These are phyloP conservation scores for Alligator mississippiensis DNA, from an alignment of 2,113 vertebrate species.

Conservation along the genomic window DNA sequence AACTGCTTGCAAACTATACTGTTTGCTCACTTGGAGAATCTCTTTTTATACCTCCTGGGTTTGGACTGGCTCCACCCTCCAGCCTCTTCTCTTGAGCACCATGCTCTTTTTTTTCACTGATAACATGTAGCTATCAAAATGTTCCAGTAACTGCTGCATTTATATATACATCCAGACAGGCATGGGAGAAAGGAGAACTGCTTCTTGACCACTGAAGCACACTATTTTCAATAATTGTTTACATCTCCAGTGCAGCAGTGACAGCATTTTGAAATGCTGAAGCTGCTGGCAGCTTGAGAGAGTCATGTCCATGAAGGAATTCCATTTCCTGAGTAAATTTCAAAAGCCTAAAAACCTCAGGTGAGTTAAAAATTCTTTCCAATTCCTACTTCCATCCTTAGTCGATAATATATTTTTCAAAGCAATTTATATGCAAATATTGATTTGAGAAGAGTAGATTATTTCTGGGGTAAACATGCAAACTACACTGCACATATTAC, in stretches of 20 bases:
- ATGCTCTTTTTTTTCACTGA: fast-evolving
- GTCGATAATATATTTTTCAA: slow-evolving; percentile 54
- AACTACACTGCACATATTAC: background rate
- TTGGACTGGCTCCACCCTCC: background rate
- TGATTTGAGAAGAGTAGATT: slow-evolving; percentile 60
- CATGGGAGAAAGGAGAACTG: background rate
- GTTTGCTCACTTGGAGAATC: too few species aligned
- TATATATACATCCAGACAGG: background rate
- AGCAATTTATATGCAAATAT: slow-evolving; percentile 75
- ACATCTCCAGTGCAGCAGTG: background rate
- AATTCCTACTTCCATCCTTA: slow-evolving; percentile 21
- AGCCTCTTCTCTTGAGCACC: background rate
- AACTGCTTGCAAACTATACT: too few species aligned
- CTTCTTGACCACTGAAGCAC: slow-evolving; percentile 14
- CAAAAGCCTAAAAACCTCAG: background rate
- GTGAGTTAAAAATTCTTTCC: slow-evolving; percentile 64
- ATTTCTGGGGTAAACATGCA: slow-evolving; percentile 47
- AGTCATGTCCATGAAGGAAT: slow-evolving; percentile 28
- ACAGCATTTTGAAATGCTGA: background rate
- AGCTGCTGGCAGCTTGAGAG: background rate
- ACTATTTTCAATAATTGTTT: background rate
- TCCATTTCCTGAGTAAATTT: slow-evolving; percentile 45
- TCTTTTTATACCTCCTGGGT: too few species aligned
- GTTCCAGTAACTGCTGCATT: background rate
- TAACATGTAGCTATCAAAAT: background rate